Evolutionary conservation across 2,113 vertebrate species (phyloP).

Genomic region (Coryphaenoides rupestris): DNA sequence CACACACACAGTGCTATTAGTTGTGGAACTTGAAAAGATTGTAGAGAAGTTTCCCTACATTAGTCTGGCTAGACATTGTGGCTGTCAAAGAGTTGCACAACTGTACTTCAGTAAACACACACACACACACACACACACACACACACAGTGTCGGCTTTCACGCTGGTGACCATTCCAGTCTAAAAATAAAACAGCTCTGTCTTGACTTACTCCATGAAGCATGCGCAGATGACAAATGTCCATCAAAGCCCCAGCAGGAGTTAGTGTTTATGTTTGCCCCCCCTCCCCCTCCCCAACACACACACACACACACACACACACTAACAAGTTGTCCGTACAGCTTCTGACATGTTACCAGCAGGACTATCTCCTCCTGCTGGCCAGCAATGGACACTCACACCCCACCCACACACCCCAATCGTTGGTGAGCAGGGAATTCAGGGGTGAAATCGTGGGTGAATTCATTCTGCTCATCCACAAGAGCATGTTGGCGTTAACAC

Average conservation of each 20-base stretch:
- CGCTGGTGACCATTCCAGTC: slow-evolving; percentile 45
- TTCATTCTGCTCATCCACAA: no score
- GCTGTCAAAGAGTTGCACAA: no score
- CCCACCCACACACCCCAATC: no score
- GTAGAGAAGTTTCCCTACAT: no score
- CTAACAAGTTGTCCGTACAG: no score
- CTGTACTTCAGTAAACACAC: not conserved
- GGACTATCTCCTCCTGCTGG: no score
- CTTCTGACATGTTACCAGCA: no score
- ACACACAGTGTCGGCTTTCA: slow-evolving; percentile 61
- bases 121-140: slow-evolving; percentile 29
- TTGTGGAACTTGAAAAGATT: no score
- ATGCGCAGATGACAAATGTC: slow-evolving; percentile 45
- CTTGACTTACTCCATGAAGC: slow-evolving; percentile 49
- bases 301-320: no score
- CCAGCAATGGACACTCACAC: no score
- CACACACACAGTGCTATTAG: slow-evolving; percentile 45
- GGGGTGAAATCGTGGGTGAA: not conserved
- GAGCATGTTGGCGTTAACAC: no score
- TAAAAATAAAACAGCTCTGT: slow-evolving; percentile 59
- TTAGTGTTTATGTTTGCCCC: slow-evolving; percentile 1
- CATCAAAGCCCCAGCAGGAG: slow-evolving; percentile 16
- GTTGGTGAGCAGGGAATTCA: not conserved
- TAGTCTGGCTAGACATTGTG: no score
- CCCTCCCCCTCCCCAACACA: not conserved